phyloP scores from a whole-genome alignment of 2,797 vertebrate species.

The Parambassis ranga region DNA sequence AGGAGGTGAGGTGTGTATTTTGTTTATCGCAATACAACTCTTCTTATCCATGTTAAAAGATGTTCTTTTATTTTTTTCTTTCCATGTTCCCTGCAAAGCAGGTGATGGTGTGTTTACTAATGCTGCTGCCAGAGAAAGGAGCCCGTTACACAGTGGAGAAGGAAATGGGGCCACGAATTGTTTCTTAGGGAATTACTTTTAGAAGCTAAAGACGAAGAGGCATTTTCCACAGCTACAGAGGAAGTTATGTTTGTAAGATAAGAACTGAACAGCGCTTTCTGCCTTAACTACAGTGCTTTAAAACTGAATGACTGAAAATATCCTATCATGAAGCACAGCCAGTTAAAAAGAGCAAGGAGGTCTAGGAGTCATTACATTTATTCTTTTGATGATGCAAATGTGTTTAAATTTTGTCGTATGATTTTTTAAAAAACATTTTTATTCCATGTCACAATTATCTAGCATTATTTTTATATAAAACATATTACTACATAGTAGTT shows the following conservation, averaged over 20 bases:
- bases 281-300: neutral
- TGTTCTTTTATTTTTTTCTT: neutral
- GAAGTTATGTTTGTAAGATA: neutral
- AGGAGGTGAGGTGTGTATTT: neutral
- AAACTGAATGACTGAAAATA: neutral
- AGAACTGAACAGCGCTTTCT: neutral
- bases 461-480: too few species aligned
- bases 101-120: conserved; percentile 2
- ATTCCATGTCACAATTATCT: too few species aligned
- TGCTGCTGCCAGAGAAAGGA: neutral
- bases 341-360: too few species aligned
- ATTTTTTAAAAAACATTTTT: too few species aligned
- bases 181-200: conserved; percentile 13
- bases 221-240: conserved; percentile 1
- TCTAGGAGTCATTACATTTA: too few species aligned
- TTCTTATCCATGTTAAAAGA: neutral
- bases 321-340: neutral
- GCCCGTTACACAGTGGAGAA: neutral
- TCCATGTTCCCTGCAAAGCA: neutral
- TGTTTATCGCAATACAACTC: neutral
- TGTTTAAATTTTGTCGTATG: too few species aligned
- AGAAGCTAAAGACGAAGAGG: conserved; percentile 7
- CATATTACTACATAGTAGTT: too few species aligned
- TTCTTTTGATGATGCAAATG: too few species aligned
- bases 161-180: conserved; percentile 17